Conservation (phyloP, 2,797 vertebrate species). For the Crocodylus rhombifer region DNA sequence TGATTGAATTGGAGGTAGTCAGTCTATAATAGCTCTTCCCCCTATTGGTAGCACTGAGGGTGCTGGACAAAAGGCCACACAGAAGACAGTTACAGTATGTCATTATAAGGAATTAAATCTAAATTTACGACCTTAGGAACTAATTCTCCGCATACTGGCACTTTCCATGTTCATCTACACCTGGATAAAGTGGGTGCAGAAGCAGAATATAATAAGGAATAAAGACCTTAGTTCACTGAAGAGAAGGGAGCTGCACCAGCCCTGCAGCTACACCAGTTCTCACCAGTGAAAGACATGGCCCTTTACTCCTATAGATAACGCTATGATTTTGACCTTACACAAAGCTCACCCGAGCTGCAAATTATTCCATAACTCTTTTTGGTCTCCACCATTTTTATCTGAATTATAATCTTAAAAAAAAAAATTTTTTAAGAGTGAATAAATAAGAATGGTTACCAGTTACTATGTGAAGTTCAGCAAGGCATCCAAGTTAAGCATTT, state of each 20-base stretch:
- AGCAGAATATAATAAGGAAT: accelerated
- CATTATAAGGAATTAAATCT: background rate
- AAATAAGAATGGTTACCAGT: background rate
- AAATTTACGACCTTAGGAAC: accelerated
- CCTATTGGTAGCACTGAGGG: background rate
- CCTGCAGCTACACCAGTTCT: background rate
- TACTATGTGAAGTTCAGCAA: background rate
- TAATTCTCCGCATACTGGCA: background rate
- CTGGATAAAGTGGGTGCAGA: background rate
- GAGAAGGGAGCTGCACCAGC: background rate
- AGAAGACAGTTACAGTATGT: background rate
- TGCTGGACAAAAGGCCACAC: background rate
- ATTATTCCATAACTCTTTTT: background rate
- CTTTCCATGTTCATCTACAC: accelerated
- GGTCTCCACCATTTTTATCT: background rate
- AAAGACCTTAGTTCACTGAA: background rate
- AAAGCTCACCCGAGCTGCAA: slow-evolving; percentile 11
- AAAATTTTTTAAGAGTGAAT: background rate
- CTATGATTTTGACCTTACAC: background rate
- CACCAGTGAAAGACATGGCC: background rate
- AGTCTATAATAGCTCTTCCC: background rate
- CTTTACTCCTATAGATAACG: background rate
- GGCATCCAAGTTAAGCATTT: background rate
- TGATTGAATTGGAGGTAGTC: background rate
- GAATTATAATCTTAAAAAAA: background rate